phyloP scores from a whole-genome alignment of 2,113 vertebrate species.

The Antennarius striatus region DNA sequence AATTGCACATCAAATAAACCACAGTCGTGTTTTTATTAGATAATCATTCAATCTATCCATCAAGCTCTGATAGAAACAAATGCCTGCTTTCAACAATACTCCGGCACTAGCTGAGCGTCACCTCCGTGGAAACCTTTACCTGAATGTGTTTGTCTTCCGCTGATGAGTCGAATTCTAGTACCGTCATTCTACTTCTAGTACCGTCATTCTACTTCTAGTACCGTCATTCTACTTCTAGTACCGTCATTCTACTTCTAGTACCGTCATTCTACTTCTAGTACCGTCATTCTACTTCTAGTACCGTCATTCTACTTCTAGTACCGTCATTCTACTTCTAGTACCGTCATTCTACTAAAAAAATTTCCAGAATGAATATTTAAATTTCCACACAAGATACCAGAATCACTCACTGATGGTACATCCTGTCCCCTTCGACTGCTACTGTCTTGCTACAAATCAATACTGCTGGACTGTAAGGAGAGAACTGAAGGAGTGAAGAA shows the following conservation, averaged over 20 bases:
- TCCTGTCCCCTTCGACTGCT: constrained; percentile 22
- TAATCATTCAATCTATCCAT: no score
- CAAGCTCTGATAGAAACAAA: neutral
- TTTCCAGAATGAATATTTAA: constrained; percentile 21
- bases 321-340: no score
- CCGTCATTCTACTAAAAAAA: constrained; percentile 26
- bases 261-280: constrained; percentile 5
- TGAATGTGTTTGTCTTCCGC: neutral
- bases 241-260: no score
- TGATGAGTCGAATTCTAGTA: constrained; percentile 23
- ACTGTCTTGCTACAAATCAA: constrained; percentile 32
- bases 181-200: no score
- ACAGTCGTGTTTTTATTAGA: no score
- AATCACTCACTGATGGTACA: constrained; percentile 34
- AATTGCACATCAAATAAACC: no score
- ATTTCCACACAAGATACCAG: no score
- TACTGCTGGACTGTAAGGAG: constrained; percentile 22
- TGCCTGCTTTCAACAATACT: neutral
- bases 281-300: no score
- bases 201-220: neutral
- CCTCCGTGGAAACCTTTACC: constrained; percentile 4
- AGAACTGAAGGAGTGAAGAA: constrained; percentile 8
- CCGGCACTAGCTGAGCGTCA: neutral
- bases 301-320: constrained; percentile 5
- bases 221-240: constrained; percentile 5